Percentiles rank a stretch among this genome's conserved stretches.
Conservation (phyloP, 2,113 vertebrate species). For the Neomonachus schauinslandi region DNA sequence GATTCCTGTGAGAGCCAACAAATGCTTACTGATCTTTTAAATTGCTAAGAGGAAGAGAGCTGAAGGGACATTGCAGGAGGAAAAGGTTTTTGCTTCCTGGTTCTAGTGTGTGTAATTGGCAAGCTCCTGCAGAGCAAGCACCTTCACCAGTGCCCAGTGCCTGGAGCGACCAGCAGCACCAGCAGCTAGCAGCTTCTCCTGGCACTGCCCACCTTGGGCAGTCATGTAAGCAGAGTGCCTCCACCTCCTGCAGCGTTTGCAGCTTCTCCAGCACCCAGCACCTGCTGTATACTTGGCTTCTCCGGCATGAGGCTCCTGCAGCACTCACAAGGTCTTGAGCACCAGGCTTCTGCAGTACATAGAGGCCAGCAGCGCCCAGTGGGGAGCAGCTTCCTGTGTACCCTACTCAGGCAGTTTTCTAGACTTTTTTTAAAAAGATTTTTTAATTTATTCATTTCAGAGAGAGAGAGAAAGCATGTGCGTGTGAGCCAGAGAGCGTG, state of each 20-base stretch:
- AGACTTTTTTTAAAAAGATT: too few species aligned
- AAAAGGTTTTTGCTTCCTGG: background rate
- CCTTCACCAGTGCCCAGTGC: background rate
- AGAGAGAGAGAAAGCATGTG: too few species aligned
- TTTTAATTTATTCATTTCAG: too few species aligned
- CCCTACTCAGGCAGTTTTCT: background rate
- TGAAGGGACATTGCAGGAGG: background rate
- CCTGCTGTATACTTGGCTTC: background rate
- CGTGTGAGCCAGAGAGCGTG: too few species aligned
- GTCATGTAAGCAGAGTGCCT: background rate
- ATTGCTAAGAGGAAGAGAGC: background rate
- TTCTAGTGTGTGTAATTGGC: background rate
- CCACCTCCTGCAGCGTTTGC: background rate
- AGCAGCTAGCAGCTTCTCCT: background rate
- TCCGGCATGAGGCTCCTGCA: background rate
- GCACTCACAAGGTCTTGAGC: accelerated
- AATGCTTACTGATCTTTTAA: background rate
- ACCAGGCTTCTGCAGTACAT: background rate
- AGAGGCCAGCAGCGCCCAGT: background rate
- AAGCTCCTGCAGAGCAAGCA: background rate
- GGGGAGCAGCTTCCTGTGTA: too few species aligned
- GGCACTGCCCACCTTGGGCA: background rate
- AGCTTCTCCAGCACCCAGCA: background rate
- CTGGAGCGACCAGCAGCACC: background rate
- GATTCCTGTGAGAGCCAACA: background rate